Base-by-base conservation (phyloP, 2,888 invertebrate species). In the Xanthorhoe designata region DNA sequence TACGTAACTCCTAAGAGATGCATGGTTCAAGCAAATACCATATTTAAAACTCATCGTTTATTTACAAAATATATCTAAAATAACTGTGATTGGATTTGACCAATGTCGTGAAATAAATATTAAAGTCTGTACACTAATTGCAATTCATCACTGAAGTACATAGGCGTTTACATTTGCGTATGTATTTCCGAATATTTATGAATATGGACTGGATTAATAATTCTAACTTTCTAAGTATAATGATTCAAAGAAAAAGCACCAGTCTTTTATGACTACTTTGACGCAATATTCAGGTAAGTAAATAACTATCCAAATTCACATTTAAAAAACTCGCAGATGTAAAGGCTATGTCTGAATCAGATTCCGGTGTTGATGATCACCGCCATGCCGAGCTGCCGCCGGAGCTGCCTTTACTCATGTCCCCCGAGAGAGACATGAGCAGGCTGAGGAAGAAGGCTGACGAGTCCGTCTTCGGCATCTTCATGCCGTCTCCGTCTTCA, bases 361-460 rank as follows among this genome's bases (percentile, higher is more conserved):
- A 1, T 42, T 47, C n/a, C 3, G n/a, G 19, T 42, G 51, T 32
- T 42, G 17, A 15, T 18, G 1, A 29, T 54, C 69, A 71, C 75
- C 78, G 73, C 81, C 79, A 86, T 17, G 80, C 76, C 0, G 83
- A 81, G 69, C 85, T 84, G 50, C 88, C 83, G 0, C 79, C 81
- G 0, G 90, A 91, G 69, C 91, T 91, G 13, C 84, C 81, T 69
- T 91, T 91, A 0, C 91, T 91, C 92, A 92, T 92, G 52, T 92
- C 90, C 66, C 92, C 93, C 0, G 90, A 83, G 0, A 92, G 73
- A 0, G 82, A 82, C 85, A 87, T 87, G 0, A 93, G 69, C 7
- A 92, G 77, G 69, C 91, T 91, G 4, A 75, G 58, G 47, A 91
- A 70, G 75, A 93, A 93, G 32, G 90, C 90, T 0, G 83, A 82